Evolutionary conservation across 2,797 vertebrate species (phyloP).

Genomic region (Ara ararauna): DNA sequence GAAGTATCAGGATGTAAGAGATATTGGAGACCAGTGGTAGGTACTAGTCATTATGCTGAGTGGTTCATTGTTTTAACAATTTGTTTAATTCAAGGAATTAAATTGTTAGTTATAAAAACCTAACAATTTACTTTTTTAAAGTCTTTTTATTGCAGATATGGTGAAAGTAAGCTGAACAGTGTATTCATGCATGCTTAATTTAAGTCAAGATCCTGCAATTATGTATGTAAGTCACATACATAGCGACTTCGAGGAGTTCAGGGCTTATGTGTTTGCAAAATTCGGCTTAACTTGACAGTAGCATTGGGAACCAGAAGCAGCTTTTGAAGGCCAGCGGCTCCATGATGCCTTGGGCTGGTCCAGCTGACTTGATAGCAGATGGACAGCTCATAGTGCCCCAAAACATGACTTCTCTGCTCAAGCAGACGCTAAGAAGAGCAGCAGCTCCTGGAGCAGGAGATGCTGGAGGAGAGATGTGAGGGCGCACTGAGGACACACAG

Average conservation of each 20-base stretch:
- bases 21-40: not conserved
- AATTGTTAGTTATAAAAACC: not conserved
- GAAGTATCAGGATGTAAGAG: not conserved
- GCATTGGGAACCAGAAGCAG: not conserved
- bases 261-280: not conserved
- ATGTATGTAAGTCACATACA: not conserved
- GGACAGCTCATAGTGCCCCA: not conserved
- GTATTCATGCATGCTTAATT: not conserved
- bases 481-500: not conserved
- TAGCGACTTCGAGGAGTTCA: not conserved
- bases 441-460: not conserved
- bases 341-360: not conserved
- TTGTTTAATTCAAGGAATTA: not conserved
- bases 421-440: not conserved
- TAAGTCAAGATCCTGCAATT: not conserved
- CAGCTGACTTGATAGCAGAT: not conserved
- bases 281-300: not conserved
- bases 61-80: not conserved
- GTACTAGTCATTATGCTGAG: not conserved
- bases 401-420: not conserved
- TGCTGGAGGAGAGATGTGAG: not conserved
- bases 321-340: not conserved
- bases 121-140: not conserved
- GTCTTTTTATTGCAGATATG: not conserved
- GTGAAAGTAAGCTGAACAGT: not conserved